Evolutionary conservation across 2,797 vertebrate species (phyloP).

Genomic region (Alexandromys oeconomus): DNA sequence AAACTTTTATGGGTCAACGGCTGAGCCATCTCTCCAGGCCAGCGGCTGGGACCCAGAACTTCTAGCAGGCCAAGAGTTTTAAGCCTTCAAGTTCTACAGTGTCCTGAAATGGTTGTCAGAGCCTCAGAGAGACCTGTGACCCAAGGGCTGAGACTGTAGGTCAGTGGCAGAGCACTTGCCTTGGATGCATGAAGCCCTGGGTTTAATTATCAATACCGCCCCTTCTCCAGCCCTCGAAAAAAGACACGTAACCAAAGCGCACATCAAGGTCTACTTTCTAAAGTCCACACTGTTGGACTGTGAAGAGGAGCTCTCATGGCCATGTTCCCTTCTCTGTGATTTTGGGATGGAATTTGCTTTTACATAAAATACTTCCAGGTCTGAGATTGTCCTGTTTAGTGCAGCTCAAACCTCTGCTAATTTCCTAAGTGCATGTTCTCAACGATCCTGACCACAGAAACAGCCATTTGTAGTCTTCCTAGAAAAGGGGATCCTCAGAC

Average conservation of each 20-base stretch:
- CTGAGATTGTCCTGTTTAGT: not conserved
- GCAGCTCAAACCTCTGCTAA: not conserved
- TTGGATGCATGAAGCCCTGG: not conserved
- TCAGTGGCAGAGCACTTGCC: not conserved
- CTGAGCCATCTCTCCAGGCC: not conserved
- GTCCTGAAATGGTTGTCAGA: conserved; percentile 13
- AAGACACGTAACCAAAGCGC: not conserved
- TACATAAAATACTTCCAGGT: conserved; percentile 8
- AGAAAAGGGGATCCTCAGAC: not conserved
- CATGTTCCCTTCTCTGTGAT: not conserved
- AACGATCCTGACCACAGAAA: not conserved
- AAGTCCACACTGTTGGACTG: not conserved
- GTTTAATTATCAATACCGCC: not conserved
- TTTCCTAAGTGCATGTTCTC: conserved; percentile 2
- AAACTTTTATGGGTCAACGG: not conserved
- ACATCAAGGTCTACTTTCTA: conserved; percentile 3
- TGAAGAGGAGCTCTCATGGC: not conserved
- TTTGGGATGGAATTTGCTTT: not conserved
- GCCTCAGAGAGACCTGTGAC: not conserved
- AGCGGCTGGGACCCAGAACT: not conserved
- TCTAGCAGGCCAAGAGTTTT: not conserved
- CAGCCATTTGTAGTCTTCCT: not conserved
- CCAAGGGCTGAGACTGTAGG: not conserved
- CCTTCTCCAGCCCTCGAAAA: not conserved
- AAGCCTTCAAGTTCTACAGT: not conserved